These are phyloP conservation scores for Meloidogyne hapla DNA, from an alignment of 1,140 invertebrate genomes.

Conservation along the genomic window DNA sequence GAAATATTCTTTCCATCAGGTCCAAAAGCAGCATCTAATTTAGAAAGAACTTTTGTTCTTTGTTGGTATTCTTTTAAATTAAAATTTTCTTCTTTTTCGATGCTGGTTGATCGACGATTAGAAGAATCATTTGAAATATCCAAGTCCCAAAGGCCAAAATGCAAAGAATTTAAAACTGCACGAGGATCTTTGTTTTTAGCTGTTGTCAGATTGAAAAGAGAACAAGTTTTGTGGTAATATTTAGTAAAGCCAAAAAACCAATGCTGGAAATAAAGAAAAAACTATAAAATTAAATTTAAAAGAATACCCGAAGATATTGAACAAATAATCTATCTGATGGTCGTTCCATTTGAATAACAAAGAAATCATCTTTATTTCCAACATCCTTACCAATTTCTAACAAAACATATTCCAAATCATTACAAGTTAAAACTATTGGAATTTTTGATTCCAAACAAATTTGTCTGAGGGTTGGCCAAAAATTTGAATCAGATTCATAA, in stretches of 20 bases:
- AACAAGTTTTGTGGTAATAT: not conserved
- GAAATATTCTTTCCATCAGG: not conserved
- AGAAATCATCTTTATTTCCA: not conserved
- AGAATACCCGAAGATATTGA: conserved; percentile 18
- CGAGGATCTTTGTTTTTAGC: conserved; percentile 8
- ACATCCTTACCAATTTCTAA: not conserved
- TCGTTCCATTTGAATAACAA: not conserved
- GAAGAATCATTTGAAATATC: not conserved
- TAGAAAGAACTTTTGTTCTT: not conserved
- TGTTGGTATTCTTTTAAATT: not conserved
- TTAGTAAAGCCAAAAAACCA: conserved; percentile 22
- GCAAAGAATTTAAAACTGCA: conserved; percentile 24
- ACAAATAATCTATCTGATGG: not conserved
- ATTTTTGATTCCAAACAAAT: conserved; percentile 12
- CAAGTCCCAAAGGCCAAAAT: not conserved
- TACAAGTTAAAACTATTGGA: conserved; percentile 25
- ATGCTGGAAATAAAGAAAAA: not conserved
- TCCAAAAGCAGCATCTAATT: conserved; percentile 9
- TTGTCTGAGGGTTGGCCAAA: conserved; percentile 17
- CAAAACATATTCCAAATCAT: conserved; percentile 19
- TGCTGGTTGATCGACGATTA: not conserved
- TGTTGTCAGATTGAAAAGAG: not conserved
- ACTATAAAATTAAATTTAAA: not conserved
- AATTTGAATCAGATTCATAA: conserved; percentile 13
- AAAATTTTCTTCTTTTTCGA: not conserved